phyloP scores from a whole-genome alignment of 2,797 vertebrate species.

The Amniataba percoides region DNA sequence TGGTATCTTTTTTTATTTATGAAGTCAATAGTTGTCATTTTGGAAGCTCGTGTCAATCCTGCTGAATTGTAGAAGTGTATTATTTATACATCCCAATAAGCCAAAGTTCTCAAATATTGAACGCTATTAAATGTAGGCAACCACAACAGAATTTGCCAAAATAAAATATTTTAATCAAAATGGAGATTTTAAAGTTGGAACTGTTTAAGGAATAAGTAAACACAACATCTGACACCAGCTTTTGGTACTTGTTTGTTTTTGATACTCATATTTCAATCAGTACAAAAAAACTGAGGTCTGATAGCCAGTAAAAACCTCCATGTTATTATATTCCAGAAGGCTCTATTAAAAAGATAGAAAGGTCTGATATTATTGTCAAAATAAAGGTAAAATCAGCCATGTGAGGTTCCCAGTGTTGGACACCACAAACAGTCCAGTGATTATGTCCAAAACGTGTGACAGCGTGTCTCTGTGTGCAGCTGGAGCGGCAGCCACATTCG shows the following conservation, averaged over 20 bases:
- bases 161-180: no score
- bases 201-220: no score
- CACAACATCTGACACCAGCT: no score
- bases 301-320: no score
- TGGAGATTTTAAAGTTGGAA: no score
- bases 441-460: conserved; percentile 19
- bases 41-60: neutral
- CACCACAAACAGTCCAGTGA: neutral
- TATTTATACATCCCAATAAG: neutral
- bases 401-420: neutral
- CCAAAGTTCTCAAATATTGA: neutral
- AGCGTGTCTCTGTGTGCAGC: conserved; percentile 74
- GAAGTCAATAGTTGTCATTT: neutral
- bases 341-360: neutral
- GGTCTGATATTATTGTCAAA: neutral
- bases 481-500: conserved; percentile 97
- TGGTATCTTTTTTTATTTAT: neutral
- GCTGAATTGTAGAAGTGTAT: no score
- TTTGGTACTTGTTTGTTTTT: no score
- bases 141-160: neutral
- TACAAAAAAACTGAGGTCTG: no score
- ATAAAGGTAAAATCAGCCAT: neutral
- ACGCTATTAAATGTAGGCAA: neutral
- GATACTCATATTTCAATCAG: no score
- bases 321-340: no score